Base-by-base conservation (phyloP, 2,797 vertebrate genomes). In the Hemibagrus guttatus region DNA sequence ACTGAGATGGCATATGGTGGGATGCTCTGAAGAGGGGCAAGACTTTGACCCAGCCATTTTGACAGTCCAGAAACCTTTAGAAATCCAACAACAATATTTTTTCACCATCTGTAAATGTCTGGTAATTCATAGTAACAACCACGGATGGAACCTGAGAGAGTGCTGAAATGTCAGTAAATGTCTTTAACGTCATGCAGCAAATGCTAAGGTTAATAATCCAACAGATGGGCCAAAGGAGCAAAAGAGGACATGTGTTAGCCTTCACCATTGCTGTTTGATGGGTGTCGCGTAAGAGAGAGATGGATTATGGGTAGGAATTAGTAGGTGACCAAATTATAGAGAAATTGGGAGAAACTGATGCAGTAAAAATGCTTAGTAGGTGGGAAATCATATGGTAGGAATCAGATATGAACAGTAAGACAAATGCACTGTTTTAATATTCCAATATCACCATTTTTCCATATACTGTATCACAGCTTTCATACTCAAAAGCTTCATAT, bases 41-140 rank as follows among this genome's bases (percentile, higher is more conserved):
- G 91, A 19, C 94, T 95, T 0, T 75, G 0, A 0, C 97, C 98
- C 74, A 99, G 59, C 98, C 97, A 98, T 0, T 0, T 0, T 0
- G 98, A 98, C 74, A 99, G 92, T 28, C 95, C 95, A 0, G 98
- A 99, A 0, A 0, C 52, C 98, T 99, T 90, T 7, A 90, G 4
- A 63, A 19, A 9, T 21, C 21, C 35, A 59, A 35, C 54, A 84
- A 68, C n/a, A 6, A 63, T 42, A 28, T 58, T 56, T 56, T 52
- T 0, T 0, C 39, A 76, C 21, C 17, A 75, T 56, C 13, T 31
- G 31, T 4, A 26, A 39, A 39, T 3, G 13, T 80, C 46, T 46
- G 61, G 31, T 39, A 80, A 39, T 39, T 39, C 35, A 39, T 39
- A 39, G 35, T 39, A 39, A 39, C 4, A 39, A 39, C 35, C 35